These are phyloP conservation scores for Peribatodes rhomboidaria DNA, from an alignment of 2,888 invertebrate species.

Conservation along the genomic window DNA sequence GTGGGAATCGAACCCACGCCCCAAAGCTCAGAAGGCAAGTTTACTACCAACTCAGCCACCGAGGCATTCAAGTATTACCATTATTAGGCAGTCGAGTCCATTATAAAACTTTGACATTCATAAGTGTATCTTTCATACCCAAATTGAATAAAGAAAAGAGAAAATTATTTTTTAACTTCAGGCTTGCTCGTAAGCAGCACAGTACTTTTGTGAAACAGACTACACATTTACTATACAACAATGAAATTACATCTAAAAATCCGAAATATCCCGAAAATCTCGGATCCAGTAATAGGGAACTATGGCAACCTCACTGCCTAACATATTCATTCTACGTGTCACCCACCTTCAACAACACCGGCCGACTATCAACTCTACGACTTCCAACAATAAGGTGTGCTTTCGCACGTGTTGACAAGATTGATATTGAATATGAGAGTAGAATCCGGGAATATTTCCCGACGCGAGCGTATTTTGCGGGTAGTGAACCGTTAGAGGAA, in stretches of 20 bases:
- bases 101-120: no score
- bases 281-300: conserved; percentile 18
- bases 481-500: conserved; percentile 31
- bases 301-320: conserved; percentile 31
- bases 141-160: no score
- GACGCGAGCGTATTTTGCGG: conserved; percentile 32
- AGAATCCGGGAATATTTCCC: conserved; percentile 34
- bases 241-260: conserved; percentile 7
- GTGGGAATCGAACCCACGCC: no score
- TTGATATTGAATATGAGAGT: conserved; percentile 37
- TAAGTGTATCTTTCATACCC: no score
- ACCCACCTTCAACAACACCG: conserved; percentile 26
- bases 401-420: conserved; percentile 1
- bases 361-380: background rate
- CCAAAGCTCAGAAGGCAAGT: no score
- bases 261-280: conserved; percentile 22
- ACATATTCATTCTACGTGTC: conserved; percentile 40
- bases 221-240: background rate
- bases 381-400: background rate
- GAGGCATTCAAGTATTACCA: no score
- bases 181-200: no score
- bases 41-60: no score
- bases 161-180: no score
- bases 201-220: no score
- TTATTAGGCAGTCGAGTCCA: no score